These are phyloP conservation scores for Sycophila texana DNA, from an alignment of 2,888 invertebrate species.

Conservation along the genomic window DNA sequence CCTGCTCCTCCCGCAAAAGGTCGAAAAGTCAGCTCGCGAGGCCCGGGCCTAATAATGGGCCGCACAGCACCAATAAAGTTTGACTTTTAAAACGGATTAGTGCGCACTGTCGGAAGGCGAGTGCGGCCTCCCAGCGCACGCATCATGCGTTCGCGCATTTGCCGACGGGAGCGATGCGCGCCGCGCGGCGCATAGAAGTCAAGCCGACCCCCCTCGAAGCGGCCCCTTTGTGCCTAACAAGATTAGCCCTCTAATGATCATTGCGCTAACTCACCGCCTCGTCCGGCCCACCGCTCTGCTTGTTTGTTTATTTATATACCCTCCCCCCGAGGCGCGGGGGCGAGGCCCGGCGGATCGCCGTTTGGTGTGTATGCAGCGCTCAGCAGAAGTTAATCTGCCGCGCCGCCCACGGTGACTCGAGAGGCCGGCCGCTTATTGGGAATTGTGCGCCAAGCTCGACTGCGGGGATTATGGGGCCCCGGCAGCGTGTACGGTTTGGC, in stretches of 20 bases:
- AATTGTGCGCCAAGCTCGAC: too few relatives aligned
- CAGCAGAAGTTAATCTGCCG: conserved; percentile 12
- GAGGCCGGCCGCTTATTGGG: too few relatives aligned
- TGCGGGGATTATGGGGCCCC: too few relatives aligned
- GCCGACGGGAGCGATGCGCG: neutral
- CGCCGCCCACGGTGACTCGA: too few relatives aligned
- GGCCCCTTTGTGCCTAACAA: conserved; percentile 58
- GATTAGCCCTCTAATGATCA: conserved; percentile 62
- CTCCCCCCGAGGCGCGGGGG: neutral
- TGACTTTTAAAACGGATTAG: conserved; percentile 63
- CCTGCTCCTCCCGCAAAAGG: too few relatives aligned
- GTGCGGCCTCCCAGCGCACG: neutral
- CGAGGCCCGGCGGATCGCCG: too few relatives aligned
- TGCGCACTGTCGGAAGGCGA: conserved; percentile 6
- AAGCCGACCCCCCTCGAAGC: conserved; percentile 25
- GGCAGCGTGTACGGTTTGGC: too few relatives aligned
- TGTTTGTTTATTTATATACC: conserved; percentile 33
- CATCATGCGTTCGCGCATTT: neutral
- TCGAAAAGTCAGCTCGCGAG: too few relatives aligned
- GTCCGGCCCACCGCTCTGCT: neutral
- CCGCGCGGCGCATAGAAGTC: neutral
- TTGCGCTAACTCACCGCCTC: conserved; percentile 51
- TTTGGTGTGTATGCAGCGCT: neutral
- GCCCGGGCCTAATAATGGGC: conserved; percentile 27
- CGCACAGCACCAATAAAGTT: conserved; percentile 55